phyloP scores from a whole-genome alignment of 2,113 vertebrate genomes.

The Gallinago paraguaiae region DNA sequence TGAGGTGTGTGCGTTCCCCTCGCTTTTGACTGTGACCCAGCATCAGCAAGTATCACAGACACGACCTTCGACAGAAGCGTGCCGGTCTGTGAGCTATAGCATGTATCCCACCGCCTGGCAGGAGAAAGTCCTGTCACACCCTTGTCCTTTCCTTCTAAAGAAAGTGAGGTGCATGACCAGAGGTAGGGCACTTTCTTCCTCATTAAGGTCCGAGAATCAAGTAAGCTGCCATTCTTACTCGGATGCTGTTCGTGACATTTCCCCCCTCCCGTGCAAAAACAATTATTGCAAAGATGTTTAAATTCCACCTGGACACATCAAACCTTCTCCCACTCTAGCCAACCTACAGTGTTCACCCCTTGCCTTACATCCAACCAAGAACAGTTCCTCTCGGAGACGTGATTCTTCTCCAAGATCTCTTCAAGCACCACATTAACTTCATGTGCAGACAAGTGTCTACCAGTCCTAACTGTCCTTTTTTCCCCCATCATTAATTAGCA shows the following conservation, averaged over 20 bases:
- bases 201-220: not conserved
- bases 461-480: not conserved
- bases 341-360: not conserved
- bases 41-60: not conserved
- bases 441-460: fast-evolving
- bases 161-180: not conserved
- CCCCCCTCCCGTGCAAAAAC: not conserved
- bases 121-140: not conserved
- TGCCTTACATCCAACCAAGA: not conserved
- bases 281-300: not conserved
- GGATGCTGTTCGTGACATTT: not conserved
- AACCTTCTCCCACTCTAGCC: not conserved
- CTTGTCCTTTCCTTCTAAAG: not conserved
- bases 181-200: not conserved
- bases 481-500: not conserved
- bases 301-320: not conserved
- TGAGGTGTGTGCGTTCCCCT: not conserved
- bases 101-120: not conserved
- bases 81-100: not conserved
- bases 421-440: not conserved
- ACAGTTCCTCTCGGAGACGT: fast-evolving
- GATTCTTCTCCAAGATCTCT: not conserved
- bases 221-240: not conserved
- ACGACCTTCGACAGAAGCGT: not conserved
- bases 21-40: not conserved